Evolutionary conservation across 2,113 vertebrate species (phyloP).

Genomic region (Corydoras sp.): DNA sequence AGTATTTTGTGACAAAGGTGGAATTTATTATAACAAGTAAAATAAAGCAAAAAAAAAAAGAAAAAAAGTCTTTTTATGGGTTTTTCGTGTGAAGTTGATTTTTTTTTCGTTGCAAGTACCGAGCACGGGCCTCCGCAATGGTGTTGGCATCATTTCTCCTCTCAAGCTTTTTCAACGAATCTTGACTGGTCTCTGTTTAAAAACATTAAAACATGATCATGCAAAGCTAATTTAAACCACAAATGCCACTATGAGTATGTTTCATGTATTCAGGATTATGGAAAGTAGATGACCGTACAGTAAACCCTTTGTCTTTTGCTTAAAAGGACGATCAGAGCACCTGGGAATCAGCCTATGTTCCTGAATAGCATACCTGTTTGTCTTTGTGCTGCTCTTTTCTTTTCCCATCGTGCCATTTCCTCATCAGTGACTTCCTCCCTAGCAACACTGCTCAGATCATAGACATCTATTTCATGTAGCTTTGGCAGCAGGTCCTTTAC

Average conservation of each 20-base stretch:
- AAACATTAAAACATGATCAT: conserved; percentile 6
- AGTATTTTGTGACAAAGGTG: no score
- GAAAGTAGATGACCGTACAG: neutral
- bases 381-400: conserved; percentile 74
- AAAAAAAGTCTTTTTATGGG: conserved; percentile 14
- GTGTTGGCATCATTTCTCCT: neutral
- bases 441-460: conserved; percentile 88
- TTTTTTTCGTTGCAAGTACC: no score
- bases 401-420: conserved; percentile 76
- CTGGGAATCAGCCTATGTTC: neutral
- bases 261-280: no score
- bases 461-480: conserved; percentile 83
- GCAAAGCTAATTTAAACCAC: neutral
- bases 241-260: neutral
- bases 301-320: neutral
- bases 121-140: neutral
- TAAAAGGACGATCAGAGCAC: neutral
- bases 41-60: neutral
- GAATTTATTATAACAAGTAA: no score
- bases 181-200: neutral
- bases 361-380: conserved; percentile 66
- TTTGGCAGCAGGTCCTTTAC: conserved; percentile 90
- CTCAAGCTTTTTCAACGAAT: neutral
- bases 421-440: conserved; percentile 85
- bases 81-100: neutral